Base-by-base conservation (phyloP, 2,113 vertebrate species). In the Rana temporaria region DNA sequence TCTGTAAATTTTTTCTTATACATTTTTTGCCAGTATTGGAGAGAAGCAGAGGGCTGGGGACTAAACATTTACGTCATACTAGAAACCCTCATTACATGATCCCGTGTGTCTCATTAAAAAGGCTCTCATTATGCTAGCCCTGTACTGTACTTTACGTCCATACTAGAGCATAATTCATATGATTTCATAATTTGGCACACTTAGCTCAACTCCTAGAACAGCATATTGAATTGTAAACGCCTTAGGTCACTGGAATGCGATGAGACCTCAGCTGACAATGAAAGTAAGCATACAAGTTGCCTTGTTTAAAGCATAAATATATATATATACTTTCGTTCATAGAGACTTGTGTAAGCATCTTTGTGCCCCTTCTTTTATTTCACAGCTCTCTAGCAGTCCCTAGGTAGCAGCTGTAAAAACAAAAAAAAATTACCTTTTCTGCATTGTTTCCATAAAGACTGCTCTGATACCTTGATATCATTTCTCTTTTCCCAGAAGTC, bases 151-250 rank as follows among this genome's bases (percentile, higher is more conserved):
- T 68, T 24, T 34, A 8, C 38, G 77, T 79, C 26, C 77, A 57
- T 34, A 42, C n/a, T 68, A 26, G 26, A 55, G 20, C 34, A 53
- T 66, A 75, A 74, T 48, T 65, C 22, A 34, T 34, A 82, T 82
- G 80, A 82, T 57, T 82, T 82, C 80, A 75, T 75, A 32, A 56
- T 42, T 67, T 82, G 80, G 70, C 80, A 52, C 52, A 57, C n/a
- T 59, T 24, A 48, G 14, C 22, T n/a, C 16, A 24, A 57, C 20
- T 17, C 20, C 65, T 66, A 30, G 18, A 67, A 32, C 53, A 59
- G 20, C 15, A 60, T 75, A 59, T 59, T 67, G 63, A 19, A 68
- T 75, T 82, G 63, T 75, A 57, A 75, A 67, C 16, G 30, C 52
- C 71, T 82, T 75, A 82, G 53, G 62, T 68, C 80, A 75, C 67